Base-by-base conservation (phyloP, 1,140 invertebrate species). In the Daktulosphaira vitifoliae region DNA sequence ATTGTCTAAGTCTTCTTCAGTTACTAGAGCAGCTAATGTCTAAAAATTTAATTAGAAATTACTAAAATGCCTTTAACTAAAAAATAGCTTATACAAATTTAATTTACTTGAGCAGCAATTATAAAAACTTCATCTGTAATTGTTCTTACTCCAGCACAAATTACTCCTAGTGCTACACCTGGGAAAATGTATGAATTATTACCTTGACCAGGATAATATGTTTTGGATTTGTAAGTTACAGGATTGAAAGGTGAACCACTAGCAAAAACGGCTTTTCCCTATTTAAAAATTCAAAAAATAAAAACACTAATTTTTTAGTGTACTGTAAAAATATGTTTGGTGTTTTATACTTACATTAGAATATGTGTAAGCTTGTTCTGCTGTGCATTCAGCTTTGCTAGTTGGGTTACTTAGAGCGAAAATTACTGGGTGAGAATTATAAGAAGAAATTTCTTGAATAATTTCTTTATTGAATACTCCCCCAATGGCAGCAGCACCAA, bases 111-210 rank as follows among this genome's bases (percentile, higher is more conserved):
- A 22, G 94, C 92, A 22, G 93, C 86, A 6, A 91, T 80, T 11
- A 98, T 78, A 81, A 98, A 96, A 25, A 89, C 81, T 68, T 92
- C 86, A 70, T 98, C 90, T 1, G 85, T 82, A 72, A 97, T 93
- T 68, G 83, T 86, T 69, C 85, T 80, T 73, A 95, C 86, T 53
- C 89, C 88, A 39, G 84, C 83, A 71, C 81, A 84, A 59, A 96
- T 85, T 29, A 88, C 86, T 49, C 87, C 94, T 5, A 97, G 78
- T 18, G 89, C 92, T 15, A 97, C 82, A 23, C 93, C 94, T 16
- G 94, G 94, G 80, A 97, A 97, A 70, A 96, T 95, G 76, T 96
- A 98, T 0, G 93, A 87, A 77, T 98, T 98, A 77, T 98, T 98
- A 66, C 92, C 92, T 77, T 98, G 94, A 1, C 94, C 94, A 1